Evolutionary conservation across 2,888 invertebrate species (phyloP), one percentile per base, ranked within the genome.

Genomic region (Lucinisca nassula): DNA sequence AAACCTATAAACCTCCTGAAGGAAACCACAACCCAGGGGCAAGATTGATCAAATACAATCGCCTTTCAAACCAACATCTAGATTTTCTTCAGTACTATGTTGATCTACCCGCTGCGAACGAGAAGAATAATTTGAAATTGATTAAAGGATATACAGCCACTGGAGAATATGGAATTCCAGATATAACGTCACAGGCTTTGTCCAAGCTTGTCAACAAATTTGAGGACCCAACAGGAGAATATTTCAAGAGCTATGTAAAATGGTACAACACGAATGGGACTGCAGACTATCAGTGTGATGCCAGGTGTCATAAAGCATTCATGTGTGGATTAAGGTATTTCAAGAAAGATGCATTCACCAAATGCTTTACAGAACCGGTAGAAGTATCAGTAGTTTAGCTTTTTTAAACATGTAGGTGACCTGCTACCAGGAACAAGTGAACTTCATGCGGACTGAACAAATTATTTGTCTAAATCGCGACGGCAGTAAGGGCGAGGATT

Each of bases 61-160:
- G 98, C 90, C 76, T 51, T 2, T 92, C 92, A 6, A 93, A 94
- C n/a, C 96, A 98, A 98, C 98, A 98, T 85, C 97, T 98, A 95
- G 98, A 98, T 97, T 98, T 98, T 96, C 98, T 98, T 24, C 98
- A 99, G 96, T 98, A 98, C 96, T 98, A 98, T 97, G 97, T 99
- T 96, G 98, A 99, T 96, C 97, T 99, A 94, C 95, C 95, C 0
- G 97, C 97, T 24, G 97, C 97, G 90, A 97, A 97, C 93, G 93
- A 94, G 45, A 96, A 97, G 86, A 97, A 97, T 24, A 97, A 97
- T 88, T 97, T 98, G 1, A 97, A 98, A 93, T 99, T 98, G 98
- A 96, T 97, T 84, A 97, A 98, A 4, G 98, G 98, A 95, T 98
- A 98, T 97, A 98, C 98, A 96, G 97, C 98, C 92, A 98, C 98